Percentiles rank a stretch among this genome's conserved stretches.
Evolutionary conservation across 53 echinoderm and acorn worm species (phyloP).

Genomic region (Hippasteria phrygiana): DNA sequence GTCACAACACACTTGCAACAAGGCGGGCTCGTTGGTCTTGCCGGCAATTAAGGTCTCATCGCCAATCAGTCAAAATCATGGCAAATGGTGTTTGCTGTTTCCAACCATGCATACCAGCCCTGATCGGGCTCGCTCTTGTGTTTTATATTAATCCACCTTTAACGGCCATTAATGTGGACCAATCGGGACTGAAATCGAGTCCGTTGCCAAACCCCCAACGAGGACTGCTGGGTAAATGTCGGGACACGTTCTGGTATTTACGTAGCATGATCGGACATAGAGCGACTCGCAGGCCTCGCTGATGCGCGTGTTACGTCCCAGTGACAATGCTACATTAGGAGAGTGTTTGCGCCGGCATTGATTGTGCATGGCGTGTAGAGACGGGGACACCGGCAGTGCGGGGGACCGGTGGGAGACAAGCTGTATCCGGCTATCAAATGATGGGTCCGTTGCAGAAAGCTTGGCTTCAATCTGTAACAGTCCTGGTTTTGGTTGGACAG

Average conservation of each 20-base stretch:
- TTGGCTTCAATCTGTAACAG: too few species aligned
- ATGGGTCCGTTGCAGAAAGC: too few species aligned
- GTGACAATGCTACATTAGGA: slow-evolving; percentile 62
- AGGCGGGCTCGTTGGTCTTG: slow-evolving; percentile 32
- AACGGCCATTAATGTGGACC: slow-evolving; percentile 37
- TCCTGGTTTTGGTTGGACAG: too few species aligned
- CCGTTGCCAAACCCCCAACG: slow-evolving; percentile 55
- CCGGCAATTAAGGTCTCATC: slow-evolving; percentile 55
- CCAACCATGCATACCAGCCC: slow-evolving; percentile 24
- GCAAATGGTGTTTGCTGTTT: slow-evolving; percentile 64
- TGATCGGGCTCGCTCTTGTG: slow-evolving; percentile 31
- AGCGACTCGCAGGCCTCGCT: not conserved
- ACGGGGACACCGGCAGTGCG: not conserved
- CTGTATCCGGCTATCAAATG: too few species aligned
- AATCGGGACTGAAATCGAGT: slow-evolving; percentile 40
- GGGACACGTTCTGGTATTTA: slow-evolving; percentile 59
- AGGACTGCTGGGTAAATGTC: slow-evolving; percentile 62
- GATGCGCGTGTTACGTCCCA: slow-evolving; percentile 30
- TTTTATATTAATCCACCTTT: slow-evolving; percentile 52
- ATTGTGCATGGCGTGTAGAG: slow-evolving; percentile 22
- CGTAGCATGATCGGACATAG: slow-evolving; percentile 50
- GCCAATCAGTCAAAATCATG: slow-evolving; percentile 24
- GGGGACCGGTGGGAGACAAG: not conserved
- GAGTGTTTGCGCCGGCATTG: slow-evolving; percentile 54
- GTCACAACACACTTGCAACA: not conserved